phyloP scores from a whole-genome alignment of 2,113 vertebrate species.

The Condylura cristata region DNA sequence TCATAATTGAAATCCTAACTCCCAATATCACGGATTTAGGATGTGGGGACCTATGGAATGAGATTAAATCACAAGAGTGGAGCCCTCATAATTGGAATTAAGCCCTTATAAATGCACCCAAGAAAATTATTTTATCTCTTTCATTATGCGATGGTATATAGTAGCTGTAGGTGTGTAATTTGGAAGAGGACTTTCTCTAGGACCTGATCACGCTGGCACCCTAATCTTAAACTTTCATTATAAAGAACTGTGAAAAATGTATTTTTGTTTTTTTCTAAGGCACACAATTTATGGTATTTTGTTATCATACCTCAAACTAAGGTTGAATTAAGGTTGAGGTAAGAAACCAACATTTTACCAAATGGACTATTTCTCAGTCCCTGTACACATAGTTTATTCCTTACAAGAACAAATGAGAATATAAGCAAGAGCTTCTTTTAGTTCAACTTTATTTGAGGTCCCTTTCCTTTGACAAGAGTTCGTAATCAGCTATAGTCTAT shows the following conservation, averaged over 20 bases:
- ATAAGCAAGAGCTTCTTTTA: neutral
- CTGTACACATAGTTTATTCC: neutral
- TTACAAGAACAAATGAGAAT: neutral
- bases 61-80: neutral
- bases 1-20: neutral
- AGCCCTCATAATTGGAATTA: neutral
- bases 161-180: neutral
- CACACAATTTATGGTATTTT: neutral
- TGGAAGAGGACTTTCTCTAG: neutral
- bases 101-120: neutral
- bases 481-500: neutral
- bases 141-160: too few relatives aligned
- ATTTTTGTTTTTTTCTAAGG: neutral
- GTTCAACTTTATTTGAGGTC: neutral
- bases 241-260: neutral
- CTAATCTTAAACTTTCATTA: neutral
- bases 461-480: neutral
- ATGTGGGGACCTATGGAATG: neutral
- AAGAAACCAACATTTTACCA: neutral
- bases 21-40: neutral
- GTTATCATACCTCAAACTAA: neutral
- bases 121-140: neutral
- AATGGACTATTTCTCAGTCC: neutral
- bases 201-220: neutral
- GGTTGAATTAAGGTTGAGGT: too few relatives aligned